Percentiles rank a stretch among this genome's conserved stretches.
phyloP scores from a whole-genome alignment of 2,113 vertebrate species.

The Hemiprocne comata region DNA sequence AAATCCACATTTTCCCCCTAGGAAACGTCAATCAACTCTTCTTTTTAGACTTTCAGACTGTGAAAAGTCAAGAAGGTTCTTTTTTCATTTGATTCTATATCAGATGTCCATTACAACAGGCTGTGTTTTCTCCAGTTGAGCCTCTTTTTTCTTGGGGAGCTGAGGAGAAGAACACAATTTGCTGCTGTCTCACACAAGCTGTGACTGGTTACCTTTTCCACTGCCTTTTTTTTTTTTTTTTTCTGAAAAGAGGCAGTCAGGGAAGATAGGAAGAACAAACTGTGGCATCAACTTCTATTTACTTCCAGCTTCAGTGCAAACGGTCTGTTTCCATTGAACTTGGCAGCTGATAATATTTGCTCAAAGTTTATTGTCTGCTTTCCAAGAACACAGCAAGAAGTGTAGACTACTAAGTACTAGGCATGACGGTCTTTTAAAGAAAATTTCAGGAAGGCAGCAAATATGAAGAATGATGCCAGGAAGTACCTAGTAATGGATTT shows the following conservation, averaged over 20 bases:
- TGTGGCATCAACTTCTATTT: conserved; percentile 54
- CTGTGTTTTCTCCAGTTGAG: not conserved
- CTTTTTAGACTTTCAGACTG: not conserved
- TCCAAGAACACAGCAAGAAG: conserved; percentile 56
- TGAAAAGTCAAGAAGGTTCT: not conserved
- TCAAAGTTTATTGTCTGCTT: conserved; percentile 62
- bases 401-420: conserved; percentile 29
- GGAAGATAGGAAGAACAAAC: conserved; percentile 5
- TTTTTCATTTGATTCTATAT: not conserved
- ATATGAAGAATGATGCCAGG: conserved; percentile 16
- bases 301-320: conserved; percentile 42
- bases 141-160: not conserved
- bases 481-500: not conserved
- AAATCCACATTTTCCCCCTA: not conserved
- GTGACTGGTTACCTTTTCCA: not conserved
- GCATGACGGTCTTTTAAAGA: conserved; percentile 14
- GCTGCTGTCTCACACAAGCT: not conserved
- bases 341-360: conserved; percentile 58
- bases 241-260: not conserved
- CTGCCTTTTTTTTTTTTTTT: not conserved
- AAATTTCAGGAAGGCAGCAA: conserved; percentile 35
- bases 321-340: conserved; percentile 51
- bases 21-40: not conserved
- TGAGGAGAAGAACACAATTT: not conserved
- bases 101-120: not conserved